Base-by-base conservation (phyloP, 2,797 vertebrate species). In the Cygnus olor region DNA sequence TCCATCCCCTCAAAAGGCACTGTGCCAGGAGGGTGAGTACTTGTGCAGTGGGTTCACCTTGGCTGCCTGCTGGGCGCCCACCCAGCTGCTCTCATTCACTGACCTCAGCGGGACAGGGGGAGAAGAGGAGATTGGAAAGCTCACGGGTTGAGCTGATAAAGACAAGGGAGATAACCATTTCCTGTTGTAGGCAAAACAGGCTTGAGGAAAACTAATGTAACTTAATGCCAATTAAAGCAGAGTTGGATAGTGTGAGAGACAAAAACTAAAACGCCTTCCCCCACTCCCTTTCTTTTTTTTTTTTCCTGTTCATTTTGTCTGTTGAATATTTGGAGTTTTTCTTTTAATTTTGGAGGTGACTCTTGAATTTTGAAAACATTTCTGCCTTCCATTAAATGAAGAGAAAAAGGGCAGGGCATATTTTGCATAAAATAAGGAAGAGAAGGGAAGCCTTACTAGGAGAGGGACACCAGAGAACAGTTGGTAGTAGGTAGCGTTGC, bases 321-420 rank as follows among this genome's bases (percentile, higher is more conserved):
- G 0, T 24, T 44, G 47, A 68, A 36, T 32, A 45, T 40, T 57
- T 2, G 0, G 51, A n/a, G n/a, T 6, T 83, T 66, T 88, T 32
- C 4, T 5, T 61, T 6, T 73, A 58, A 30, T 68, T 10, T n/a
- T 27, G 10, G 19, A 77, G 25, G 16, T 73, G 60, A 73, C 16
- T 20, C 44, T 81, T 11, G 11, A 56, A 61, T n/a, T 45, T 40
- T 27, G n/a, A n/a, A 49, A 63, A 6, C 21, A 14, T 65, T 88
- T 64, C 18, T 72, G 25, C 4, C 47, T 88, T 89, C 73, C 16
- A 7, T 21, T 47, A 58, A 64, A n/a, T 20, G 38, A 85, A 56
- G 10, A 10, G n/a, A 4, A 22, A 65, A 95, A 74, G 2, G 1
- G 1, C 28, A 51, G 51, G 45, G 7, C 1, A 1, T 11, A 19